Evolutionary conservation across 2,888 invertebrate genomes (phyloP).

Genomic region (Sicus ferrugineus): DNA sequence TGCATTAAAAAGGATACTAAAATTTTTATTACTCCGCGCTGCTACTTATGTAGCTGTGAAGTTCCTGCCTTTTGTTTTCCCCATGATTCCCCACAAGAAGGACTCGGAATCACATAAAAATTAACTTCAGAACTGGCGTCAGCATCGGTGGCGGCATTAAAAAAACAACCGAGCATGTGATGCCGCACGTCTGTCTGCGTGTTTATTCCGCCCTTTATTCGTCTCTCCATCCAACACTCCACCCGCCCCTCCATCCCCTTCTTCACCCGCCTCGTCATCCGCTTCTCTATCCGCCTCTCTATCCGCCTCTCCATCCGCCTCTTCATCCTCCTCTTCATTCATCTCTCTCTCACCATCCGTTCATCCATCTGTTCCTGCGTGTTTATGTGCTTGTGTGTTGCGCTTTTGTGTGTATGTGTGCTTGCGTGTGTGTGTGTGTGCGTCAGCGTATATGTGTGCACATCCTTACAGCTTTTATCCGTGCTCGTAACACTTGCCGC

Average conservation of each 20-base stretch:
- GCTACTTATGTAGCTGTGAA: not conserved
- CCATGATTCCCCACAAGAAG: too few relatives aligned
- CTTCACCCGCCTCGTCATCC: too few relatives aligned
- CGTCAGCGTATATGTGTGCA: not conserved
- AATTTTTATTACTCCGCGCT: constrained; percentile 9
- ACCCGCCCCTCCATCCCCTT: too few relatives aligned
- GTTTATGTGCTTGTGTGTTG: not conserved
- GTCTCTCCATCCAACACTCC: not conserved
- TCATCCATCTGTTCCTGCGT: too few relatives aligned
- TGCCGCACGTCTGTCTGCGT: too few relatives aligned
- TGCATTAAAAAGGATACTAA: constrained; percentile 25
- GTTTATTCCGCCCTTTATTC: too few relatives aligned
- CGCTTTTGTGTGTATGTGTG: not conserved
- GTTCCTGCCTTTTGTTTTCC: not conserved
- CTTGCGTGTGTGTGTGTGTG: not conserved
- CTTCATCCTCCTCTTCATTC: too few relatives aligned
- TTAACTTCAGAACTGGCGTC: constrained; percentile 16
- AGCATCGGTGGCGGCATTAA: not conserved
- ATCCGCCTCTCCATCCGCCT: too few relatives aligned
- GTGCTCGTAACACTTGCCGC: too few relatives aligned
- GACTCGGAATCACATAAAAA: constrained; percentile 12
- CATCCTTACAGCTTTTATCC: not conserved
- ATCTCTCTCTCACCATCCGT: not conserved
- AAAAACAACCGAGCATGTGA: too few relatives aligned
- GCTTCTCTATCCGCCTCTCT: not conserved